Evolutionary conservation across 2,797 vertebrate genomes (phyloP).

Genomic region (Valencia hispanica): DNA sequence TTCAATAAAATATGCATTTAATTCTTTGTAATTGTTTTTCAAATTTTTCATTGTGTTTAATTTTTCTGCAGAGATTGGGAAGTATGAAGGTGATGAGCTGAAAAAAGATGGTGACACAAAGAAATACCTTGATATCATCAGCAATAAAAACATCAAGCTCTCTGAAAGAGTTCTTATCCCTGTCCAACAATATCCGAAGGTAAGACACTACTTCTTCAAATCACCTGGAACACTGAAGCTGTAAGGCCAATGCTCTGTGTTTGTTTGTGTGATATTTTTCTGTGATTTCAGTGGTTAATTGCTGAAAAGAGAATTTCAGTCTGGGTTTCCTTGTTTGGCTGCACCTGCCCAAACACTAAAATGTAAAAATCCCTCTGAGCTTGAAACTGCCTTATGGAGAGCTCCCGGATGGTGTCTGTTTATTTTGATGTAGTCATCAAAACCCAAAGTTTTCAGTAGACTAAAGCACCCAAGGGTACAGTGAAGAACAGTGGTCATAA

Average conservation of each 20-base stretch:
- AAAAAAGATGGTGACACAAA: slow-evolving; percentile 95
- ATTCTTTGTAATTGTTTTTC: slow-evolving; percentile 14
- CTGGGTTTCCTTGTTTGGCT: slow-evolving; percentile 7
- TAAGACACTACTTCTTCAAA: slow-evolving; percentile 68
- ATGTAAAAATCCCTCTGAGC: slow-evolving; percentile 43
- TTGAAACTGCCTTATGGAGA: slow-evolving; percentile 46
- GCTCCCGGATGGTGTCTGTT: slow-evolving; percentile 46
- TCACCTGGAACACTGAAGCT: not conserved
- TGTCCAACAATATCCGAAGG: slow-evolving; percentile 99
- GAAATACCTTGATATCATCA: slow-evolving; percentile 99
- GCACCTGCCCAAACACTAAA: slow-evolving; percentile 39
- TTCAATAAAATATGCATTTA: slow-evolving; percentile 19
- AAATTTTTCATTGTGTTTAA: slow-evolving; percentile 21
- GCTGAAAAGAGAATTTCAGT: slow-evolving; percentile 12
- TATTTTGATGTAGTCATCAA: slow-evolving; percentile 73
- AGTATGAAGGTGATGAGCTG: slow-evolving; percentile 91
- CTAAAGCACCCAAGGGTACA: slow-evolving; percentile 60
- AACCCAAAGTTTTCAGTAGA: slow-evolving; percentile 59
- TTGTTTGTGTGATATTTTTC: slow-evolving; percentile 18
- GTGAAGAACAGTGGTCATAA: slow-evolving; percentile 68
- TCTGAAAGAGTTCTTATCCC: slow-evolving; percentile 97
- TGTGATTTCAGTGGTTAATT: slow-evolving; percentile 30
- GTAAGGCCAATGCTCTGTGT: not conserved
- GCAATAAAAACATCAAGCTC: slow-evolving; percentile 99
- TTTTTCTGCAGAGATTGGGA: slow-evolving; percentile 91